Evolutionary conservation across 2,888 invertebrate genomes (phyloP), one percentile per base, ranked within the genome.

Genomic region (Caenorhabditis macrosperma): DNA sequence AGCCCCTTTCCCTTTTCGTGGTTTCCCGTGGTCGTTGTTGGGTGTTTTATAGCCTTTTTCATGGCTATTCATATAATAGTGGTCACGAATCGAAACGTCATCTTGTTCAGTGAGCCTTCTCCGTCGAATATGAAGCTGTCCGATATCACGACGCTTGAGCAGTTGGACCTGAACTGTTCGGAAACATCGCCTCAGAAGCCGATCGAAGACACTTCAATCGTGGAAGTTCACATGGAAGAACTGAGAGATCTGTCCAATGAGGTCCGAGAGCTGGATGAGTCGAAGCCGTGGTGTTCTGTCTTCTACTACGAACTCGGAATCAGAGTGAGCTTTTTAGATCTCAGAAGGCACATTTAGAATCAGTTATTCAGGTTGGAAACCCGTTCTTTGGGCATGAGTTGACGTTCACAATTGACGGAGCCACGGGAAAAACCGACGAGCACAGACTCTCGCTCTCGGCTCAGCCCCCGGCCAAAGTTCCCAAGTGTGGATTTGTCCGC

Each of bases 341-440:
- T 10, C 50, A 50, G 22, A 28, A 41, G 24, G n/a, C 22, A 33
- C 24, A 10, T 2, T 12, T 2, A 24, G 44, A 38, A 60, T 26
- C 10, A 60, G 28, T 28, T 17, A 22, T 41, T 20, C 24, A 60
- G 28, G 6, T 44, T 28, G 59, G 59, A 1, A 22, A 22, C 1
- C 22, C 5, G 26, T 59, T 30, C 24, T 9, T 24, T 15, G 59
- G 41, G 3, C 1, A 7, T 12, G 15, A n/a, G 12, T 7, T 12
- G 17, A 64, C 15, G 5, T 38, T 44, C 54, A 55, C 44, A 12
- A 44, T 71, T 30, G 71, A 72, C 33, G 71, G 71, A 28, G 15
- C 28, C 1, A 41, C 54, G 1, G 20, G 26, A 22, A 15, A 30
- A 28, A 20, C 20, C 3, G 44, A 52, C 6, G 22, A 41, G 22